These are phyloP conservation scores for Engystomops pustulosus DNA, from an alignment of 2,113 vertebrate species.

Conservation along the genomic window DNA sequence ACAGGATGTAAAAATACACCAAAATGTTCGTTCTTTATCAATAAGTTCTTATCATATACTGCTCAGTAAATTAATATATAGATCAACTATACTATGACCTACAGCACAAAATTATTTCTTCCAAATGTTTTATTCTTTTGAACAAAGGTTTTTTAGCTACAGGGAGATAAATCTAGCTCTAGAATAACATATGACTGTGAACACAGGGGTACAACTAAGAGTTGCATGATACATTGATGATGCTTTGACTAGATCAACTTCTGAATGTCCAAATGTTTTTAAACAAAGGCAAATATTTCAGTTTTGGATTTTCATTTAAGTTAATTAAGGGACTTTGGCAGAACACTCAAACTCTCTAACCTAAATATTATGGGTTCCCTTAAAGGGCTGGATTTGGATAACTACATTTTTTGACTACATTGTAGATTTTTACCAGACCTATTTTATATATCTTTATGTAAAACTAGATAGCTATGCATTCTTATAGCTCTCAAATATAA, in stretches of 20 bases:
- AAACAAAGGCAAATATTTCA: background rate
- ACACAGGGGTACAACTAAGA: background rate
- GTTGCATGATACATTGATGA: background rate
- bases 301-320: slow-evolving; percentile 4
- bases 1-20: background rate
- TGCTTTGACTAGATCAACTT: slow-evolving; percentile 8
- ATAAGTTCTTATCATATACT: background rate
- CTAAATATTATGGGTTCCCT: background rate
- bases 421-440: background rate
- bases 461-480: background rate
- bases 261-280: background rate
- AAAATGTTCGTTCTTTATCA: too few species aligned
- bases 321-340: slow-evolving; percentile 7
- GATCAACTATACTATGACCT: background rate
- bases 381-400: background rate
- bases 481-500: too few species aligned
- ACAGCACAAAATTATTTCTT: background rate
- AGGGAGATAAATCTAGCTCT: background rate
- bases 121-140: background rate
- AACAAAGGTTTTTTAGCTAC: slow-evolving; percentile 20
- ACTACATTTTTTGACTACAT: background rate
- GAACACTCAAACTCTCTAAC: background rate
- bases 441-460: background rate
- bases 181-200: slow-evolving; percentile 7
- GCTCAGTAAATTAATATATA: background rate